Percentiles rank a stretch among this genome's conserved stretches.
These are phyloP conservation scores for Remorina albescens DNA, from an alignment of 2,797 vertebrate species.

Conservation along the genomic window DNA sequence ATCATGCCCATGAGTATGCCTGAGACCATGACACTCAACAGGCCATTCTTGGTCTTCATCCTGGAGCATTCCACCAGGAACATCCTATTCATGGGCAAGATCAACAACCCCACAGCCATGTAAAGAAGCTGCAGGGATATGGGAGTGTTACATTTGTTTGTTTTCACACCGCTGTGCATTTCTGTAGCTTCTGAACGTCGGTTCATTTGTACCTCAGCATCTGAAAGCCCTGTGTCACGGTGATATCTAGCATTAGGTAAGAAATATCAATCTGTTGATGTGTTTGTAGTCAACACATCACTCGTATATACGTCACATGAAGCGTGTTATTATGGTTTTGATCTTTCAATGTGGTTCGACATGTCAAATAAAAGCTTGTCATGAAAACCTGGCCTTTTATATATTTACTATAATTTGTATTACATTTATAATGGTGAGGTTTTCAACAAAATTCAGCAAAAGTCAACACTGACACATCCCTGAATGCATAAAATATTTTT, in stretches of 20 bases:
- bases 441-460: no score
- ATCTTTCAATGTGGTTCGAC: slow-evolving; percentile 29
- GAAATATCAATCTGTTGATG: slow-evolving; percentile 45
- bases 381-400: background rate
- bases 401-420: background rate
- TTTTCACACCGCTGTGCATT: slow-evolving; percentile 7
- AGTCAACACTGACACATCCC: no score
- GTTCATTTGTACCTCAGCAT: slow-evolving; percentile 14
- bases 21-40: slow-evolving; percentile 80
- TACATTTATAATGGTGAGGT: background rate
- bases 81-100: slow-evolving; percentile 87
- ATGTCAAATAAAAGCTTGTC: slow-evolving; percentile 63
- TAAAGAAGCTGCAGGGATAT: slow-evolving; percentile 27
- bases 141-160: background rate
- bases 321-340: slow-evolving; percentile 5
- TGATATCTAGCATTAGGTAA: slow-evolving; percentile 29
- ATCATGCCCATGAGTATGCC: slow-evolving; percentile 88
- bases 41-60: slow-evolving; percentile 90
- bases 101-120: slow-evolving; percentile 77
- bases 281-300: background rate
- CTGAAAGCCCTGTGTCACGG: slow-evolving; percentile 10
- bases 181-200: slow-evolving; percentile 13
- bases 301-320: background rate
- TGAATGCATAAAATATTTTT: no score
- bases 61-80: slow-evolving; percentile 87